phyloP scores from a whole-genome alignment of 1,140 invertebrate genomes.

The Varroa destructor region DNA sequence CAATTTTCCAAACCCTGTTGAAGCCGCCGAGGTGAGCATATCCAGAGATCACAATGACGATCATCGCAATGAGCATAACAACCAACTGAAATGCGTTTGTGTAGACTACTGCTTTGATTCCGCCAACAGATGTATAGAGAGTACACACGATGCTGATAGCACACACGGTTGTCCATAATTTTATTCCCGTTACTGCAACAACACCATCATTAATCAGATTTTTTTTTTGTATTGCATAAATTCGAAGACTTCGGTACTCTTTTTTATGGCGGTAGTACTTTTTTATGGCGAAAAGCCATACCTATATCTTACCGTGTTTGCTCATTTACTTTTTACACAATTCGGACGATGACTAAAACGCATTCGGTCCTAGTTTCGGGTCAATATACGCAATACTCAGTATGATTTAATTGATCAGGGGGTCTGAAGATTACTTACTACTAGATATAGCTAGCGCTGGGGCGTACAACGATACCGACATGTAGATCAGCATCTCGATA shows the following conservation, averaged over 20 bases:
- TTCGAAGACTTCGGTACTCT: no score
- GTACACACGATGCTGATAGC: slow-evolving; percentile 43
- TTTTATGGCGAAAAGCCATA: no score
- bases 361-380: no score
- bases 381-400: no score
- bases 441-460: slow-evolving; percentile 43
- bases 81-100: slow-evolving; percentile 44
- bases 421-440: slow-evolving; percentile 36
- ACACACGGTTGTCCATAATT: slow-evolving; percentile 40
- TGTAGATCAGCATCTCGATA: slow-evolving; percentile 54
- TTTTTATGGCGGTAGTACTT: no score
- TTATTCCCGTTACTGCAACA: slow-evolving; percentile 41
- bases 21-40: slow-evolving; percentile 38
- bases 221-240: no score
- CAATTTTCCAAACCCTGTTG: slow-evolving; percentile 34
- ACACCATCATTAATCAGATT: background rate
- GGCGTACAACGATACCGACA: slow-evolving; percentile 44
- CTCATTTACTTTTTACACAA: no score
- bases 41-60: slow-evolving; percentile 34
- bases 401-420: no score
- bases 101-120: slow-evolving; percentile 46
- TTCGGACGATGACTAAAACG: no score
- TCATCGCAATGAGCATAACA: slow-evolving; percentile 40
- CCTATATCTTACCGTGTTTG: no score
- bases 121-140: slow-evolving; percentile 45